Base-by-base conservation (phyloP, 2,888 invertebrate genomes). In the Meliscaeva auricollis region DNA sequence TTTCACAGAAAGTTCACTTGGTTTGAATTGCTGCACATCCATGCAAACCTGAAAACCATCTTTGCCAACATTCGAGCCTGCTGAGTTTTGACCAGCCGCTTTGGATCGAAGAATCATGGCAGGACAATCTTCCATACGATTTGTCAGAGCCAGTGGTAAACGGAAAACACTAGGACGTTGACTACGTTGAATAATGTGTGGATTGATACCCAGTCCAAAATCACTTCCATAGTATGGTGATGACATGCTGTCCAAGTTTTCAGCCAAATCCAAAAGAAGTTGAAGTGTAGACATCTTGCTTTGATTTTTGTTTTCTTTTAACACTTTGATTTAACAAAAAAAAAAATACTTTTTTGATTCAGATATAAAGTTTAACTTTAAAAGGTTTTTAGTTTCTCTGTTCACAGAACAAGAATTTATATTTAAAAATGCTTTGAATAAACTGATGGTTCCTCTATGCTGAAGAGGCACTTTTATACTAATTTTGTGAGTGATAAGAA, bases 1-100 rank as follows among this genome's bases (percentile, higher is more conserved):
- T 91, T 96, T 96, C 20, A 97, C 96, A 11, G 94, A 93, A 35
- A 97, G 94, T 91, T 97, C 96, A 17, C 95, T 94, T 0, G 96
- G 96, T 11, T 93, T 92, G 89, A 96, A 96, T 88, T 96, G 95
- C 88, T 95, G 94, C 0, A 96, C 96, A 89, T 96, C 96, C 87
- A 96, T 91, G 87, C 94, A 94, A 13, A 95, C 94, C 89, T 95
- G 94, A 81, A 95, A 95, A 85, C 94, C 94, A 88, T 95, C 94
- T 5, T 94, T 94, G 88, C 94, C 94, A 30, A 92, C 69, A 44
- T 64, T 72, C 17, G 82, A 58, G 7, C 50, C 52, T 11, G 50
- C 26, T 9, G 56, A 17, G 17, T 56, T 35, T 56, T 32, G 8
- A 11, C 35, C 41, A 7, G 26, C 26, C 6, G 22, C 35, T 9